Conservation (phyloP, 2,888 invertebrate genomes). For the Neocrepidodera transversa region DNA sequence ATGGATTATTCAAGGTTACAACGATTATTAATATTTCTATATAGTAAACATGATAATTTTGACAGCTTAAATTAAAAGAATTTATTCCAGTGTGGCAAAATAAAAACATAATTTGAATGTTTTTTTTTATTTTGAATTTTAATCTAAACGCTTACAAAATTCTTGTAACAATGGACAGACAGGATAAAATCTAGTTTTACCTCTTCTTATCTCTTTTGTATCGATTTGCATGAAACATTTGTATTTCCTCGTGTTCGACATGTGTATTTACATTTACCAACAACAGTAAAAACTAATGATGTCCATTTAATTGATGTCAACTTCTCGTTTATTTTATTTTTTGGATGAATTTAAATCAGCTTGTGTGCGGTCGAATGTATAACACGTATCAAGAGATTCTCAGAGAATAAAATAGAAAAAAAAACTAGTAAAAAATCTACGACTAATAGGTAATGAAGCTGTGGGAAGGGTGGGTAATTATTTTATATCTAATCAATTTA, state of each 20-base stretch:
- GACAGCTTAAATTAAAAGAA: too few relatives aligned
- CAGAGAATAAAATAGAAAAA: neutral
- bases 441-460: neutral
- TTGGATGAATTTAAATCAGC: conserved; percentile 43
- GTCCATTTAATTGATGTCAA: conserved; percentile 52
- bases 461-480: conserved; percentile 1
- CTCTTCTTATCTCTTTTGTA: conserved; percentile 9
- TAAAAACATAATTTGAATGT: too few relatives aligned
- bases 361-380: conserved; percentile 43
- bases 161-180: conserved; percentile 12
- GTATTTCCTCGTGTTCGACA: conserved; percentile 29
- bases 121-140: too few relatives aligned
- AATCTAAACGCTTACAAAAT: too few relatives aligned
- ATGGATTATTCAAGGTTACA: conserved; percentile 1
- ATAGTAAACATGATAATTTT: too few relatives aligned
- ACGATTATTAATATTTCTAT: too few relatives aligned
- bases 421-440: neutral
- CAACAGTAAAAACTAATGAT: conserved; percentile 47
- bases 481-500: too few relatives aligned
- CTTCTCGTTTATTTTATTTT: conserved; percentile 38
- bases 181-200: conserved; percentile 22
- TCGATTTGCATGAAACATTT: conserved; percentile 25
- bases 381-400: conserved; percentile 17
- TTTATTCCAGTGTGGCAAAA: too few relatives aligned
- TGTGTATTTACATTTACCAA: conserved; percentile 32